Evolutionary conservation across 1,140 invertebrate species (phyloP).

Genomic region (Tetranychus cinnabarinus): DNA sequence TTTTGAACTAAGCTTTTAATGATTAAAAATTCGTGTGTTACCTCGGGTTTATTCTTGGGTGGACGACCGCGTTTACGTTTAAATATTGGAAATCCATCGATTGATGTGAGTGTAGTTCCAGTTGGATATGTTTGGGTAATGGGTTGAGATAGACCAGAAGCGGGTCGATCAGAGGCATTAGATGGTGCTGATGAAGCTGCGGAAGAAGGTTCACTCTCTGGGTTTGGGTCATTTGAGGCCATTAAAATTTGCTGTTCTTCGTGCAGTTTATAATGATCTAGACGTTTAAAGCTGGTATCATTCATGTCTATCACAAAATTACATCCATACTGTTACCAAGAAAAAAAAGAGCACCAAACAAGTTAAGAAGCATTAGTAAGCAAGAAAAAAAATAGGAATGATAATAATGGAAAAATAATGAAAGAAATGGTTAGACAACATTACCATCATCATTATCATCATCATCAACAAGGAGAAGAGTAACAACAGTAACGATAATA

Average conservation of each 20-base stretch:
- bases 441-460: background rate
- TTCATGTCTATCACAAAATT: conserved; percentile 51
- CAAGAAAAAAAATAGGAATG: background rate
- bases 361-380: conserved; percentile 8
- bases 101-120: conserved; percentile 26
- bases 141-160: conserved; percentile 10
- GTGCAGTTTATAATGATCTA: conserved; percentile 76
- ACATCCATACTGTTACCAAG: conserved; percentile 39
- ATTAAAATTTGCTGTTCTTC: conserved; percentile 35
- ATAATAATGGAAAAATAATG: background rate
- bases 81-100: conserved; percentile 37
- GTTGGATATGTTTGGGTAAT: conserved; percentile 26
- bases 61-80: conserved; percentile 67
- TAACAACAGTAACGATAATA: background rate
- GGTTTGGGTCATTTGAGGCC: conserved; percentile 22
- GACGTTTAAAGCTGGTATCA: conserved; percentile 55
- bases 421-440: no score
- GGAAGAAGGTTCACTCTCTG: conserved; percentile 1
- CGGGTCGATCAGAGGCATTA: background rate
- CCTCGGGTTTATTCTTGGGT: conserved; percentile 48
- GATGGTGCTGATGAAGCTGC: background rate
- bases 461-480: background rate
- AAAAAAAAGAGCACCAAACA: conserved; percentile 18
- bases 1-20: no score
- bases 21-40: background rate